Conservation (phyloP, 1,140 invertebrate genomes). For the Calephelis nemesis region DNA sequence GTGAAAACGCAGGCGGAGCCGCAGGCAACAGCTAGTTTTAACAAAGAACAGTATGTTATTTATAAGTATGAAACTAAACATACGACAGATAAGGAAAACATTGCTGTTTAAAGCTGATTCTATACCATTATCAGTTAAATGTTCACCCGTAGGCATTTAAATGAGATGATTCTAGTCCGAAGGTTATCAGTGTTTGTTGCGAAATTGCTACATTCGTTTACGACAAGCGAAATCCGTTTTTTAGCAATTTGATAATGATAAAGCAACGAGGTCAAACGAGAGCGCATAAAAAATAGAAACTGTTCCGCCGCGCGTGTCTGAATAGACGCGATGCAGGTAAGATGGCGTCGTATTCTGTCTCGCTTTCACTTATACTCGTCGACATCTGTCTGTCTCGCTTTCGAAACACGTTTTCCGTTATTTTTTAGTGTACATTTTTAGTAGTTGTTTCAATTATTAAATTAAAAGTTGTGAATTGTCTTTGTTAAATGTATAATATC, state of each 20-base stretch:
- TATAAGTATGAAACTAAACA: background rate
- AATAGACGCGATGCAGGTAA: conserved; percentile 67
- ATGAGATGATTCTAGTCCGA: conserved; percentile 43
- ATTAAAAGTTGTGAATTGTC: conserved; percentile 63
- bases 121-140: conserved; percentile 3
- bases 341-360: conserved; percentile 58
- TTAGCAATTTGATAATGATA: conserved; percentile 75
- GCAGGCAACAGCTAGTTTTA: too few species aligned
- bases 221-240: conserved; percentile 67
- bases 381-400: conserved; percentile 37
- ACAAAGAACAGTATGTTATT: background rate
- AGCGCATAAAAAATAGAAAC: conserved; percentile 75
- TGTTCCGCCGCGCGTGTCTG: conserved; percentile 71
- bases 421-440: conserved; percentile 51
- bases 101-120: background rate
- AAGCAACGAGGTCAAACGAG: conserved; percentile 74
- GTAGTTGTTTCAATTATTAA: conserved; percentile 41
- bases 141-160: conserved; percentile 19
- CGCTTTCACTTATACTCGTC: conserved; percentile 37
- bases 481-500: too few species aligned
- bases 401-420: conserved; percentile 63
- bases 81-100: background rate
- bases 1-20: too few species aligned
- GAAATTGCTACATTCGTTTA: conserved; percentile 49
- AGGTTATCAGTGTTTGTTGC: conserved; percentile 68